These are phyloP conservation scores for Drosophila picticornis DNA, from an alignment of 2,888 invertebrate species.

Conservation along the genomic window DNA sequence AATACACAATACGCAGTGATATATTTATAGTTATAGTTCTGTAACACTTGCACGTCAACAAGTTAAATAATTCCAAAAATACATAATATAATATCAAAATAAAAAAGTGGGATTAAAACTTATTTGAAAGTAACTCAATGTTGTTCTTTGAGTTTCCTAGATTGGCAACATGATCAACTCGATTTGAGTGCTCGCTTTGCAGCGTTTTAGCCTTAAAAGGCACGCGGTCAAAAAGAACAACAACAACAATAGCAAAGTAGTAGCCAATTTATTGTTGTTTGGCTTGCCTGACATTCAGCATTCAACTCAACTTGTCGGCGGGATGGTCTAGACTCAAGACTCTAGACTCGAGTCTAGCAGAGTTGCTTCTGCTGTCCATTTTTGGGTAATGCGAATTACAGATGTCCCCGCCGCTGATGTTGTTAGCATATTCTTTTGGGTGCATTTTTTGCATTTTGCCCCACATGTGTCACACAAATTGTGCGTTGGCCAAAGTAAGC, in stretches of 20 bases:
- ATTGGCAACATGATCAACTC: slow-evolving; percentile 7
- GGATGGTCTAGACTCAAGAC: slow-evolving; percentile 5
- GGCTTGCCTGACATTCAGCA: slow-evolving; percentile 10
- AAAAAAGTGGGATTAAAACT: not conserved
- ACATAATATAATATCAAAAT: not conserved
- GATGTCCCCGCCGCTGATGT: slow-evolving; percentile 24
- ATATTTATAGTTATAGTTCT: not conserved
- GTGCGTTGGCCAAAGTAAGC: slow-evolving; percentile 54
- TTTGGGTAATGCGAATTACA: slow-evolving; percentile 31
- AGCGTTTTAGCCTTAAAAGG: slow-evolving; percentile 35
- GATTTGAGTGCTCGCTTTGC: slow-evolving; percentile 11
- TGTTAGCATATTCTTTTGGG: slow-evolving; percentile 46
- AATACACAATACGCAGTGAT: not conserved
- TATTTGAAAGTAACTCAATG: no score
- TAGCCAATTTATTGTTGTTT: slow-evolving; percentile 8
- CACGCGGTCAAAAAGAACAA: not conserved
- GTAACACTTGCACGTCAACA: not conserved
- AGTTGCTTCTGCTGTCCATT: slow-evolving; percentile 13
- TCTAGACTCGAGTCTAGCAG: not conserved
- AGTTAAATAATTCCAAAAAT: not conserved
- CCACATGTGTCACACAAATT: slow-evolving; percentile 71
- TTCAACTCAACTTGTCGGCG: slow-evolving; percentile 16
- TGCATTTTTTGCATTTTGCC: slow-evolving; percentile 54
- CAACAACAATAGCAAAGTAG: not conserved
- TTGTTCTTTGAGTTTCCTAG: not conserved